Evolutionary conservation across 2,797 vertebrate species (phyloP).

Genomic region (Myoxocephalus aenaeus): DNA sequence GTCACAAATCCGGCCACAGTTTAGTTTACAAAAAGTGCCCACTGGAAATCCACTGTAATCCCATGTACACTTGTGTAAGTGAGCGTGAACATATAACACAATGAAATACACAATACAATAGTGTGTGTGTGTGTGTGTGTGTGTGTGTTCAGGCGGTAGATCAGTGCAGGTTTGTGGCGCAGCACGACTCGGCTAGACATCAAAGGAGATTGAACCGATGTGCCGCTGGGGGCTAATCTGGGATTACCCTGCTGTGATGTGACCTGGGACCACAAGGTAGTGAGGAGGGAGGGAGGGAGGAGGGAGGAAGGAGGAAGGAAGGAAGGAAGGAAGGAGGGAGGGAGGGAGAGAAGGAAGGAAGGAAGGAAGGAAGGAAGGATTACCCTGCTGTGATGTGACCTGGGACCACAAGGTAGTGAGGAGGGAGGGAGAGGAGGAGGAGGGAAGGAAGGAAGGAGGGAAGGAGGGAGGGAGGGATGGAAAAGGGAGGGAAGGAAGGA

Average conservation of each 20-base stretch:
- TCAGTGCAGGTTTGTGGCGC: conserved; percentile 8
- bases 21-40: conserved; percentile 1
- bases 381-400: too few species aligned
- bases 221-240: conserved; percentile 56
- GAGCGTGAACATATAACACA: neutral
- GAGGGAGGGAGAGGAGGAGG: too few species aligned
- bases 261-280: conserved; percentile 31
- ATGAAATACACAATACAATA: too few species aligned
- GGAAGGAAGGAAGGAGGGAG: too few species aligned
- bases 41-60: conserved; percentile 42
- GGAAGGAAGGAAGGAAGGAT: too few species aligned
- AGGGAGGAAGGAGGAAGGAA: too few species aligned
- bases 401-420: too few species aligned
- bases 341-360: too few species aligned
- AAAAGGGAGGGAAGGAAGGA: too few species aligned
- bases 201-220: conserved; percentile 23
- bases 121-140: too few species aligned
- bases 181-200: conserved; percentile 17
- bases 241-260: conserved; percentile 48
- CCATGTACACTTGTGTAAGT: conserved; percentile 3
- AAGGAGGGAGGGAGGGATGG: too few species aligned
- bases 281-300: neutral
- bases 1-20: conserved; percentile 11
- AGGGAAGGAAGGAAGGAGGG: too few species aligned
- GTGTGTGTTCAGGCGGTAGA: conserved; percentile 2